These are phyloP conservation scores for Betta splendens DNA, from an alignment of 2,797 vertebrate genomes.

Conservation along the genomic window DNA sequence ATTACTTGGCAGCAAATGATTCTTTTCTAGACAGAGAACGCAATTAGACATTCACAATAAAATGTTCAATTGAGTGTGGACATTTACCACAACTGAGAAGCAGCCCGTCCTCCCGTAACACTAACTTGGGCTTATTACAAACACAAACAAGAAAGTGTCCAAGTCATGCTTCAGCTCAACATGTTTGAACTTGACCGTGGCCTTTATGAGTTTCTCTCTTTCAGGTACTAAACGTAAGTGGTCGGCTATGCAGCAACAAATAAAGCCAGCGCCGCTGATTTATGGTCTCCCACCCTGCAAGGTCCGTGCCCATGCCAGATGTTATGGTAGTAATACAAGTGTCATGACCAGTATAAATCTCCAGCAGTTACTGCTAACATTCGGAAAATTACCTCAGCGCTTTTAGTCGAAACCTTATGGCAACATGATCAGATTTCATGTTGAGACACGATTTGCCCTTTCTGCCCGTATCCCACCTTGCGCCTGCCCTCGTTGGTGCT, in stretches of 20 bases:
- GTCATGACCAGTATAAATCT: slow-evolving; percentile 75
- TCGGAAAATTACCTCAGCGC: slow-evolving; percentile 69
- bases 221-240: slow-evolving; percentile 56
- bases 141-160: slow-evolving; percentile 44
- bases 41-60: slow-evolving; percentile 67
- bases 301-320: slow-evolving; percentile 70
- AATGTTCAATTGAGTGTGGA: slow-evolving; percentile 61
- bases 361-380: slow-evolving; percentile 65
- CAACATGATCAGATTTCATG: slow-evolving; percentile 69
- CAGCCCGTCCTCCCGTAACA: slow-evolving; percentile 23
- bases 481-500: slow-evolving; percentile 23
- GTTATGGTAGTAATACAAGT: slow-evolving; percentile 76
- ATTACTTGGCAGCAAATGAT: slow-evolving; percentile 56
- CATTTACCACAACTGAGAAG: slow-evolving; percentile 52
- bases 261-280: slow-evolving; percentile 70
- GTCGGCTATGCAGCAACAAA: slow-evolving; percentile 62
- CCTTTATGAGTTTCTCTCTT: slow-evolving; percentile 45
- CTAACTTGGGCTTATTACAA: slow-evolving; percentile 22
- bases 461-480: slow-evolving; percentile 17
- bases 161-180: slow-evolving; percentile 44
- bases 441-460: slow-evolving; percentile 65
- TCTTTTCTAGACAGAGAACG: slow-evolving; percentile 48
- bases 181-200: slow-evolving; percentile 52
- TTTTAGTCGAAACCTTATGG: slow-evolving; percentile 63
- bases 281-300: slow-evolving; percentile 54